phyloP scores from a whole-genome alignment of 2,797 vertebrate species.

The Tolypeutes matacus region DNA sequence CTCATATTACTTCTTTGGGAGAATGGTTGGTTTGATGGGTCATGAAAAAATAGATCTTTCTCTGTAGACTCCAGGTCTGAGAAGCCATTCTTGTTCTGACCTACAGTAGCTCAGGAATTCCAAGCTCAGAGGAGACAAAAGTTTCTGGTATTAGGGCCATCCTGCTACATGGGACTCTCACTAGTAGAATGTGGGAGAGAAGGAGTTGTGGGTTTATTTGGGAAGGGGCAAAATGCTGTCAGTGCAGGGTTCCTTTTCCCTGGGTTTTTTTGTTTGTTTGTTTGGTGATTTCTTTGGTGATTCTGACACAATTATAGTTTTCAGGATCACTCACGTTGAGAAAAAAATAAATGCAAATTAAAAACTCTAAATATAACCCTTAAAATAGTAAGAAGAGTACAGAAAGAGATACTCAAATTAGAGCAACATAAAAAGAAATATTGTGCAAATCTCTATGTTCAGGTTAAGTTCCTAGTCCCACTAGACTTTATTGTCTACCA shows the following conservation, averaged over 20 bases:
- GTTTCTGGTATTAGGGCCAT: not conserved
- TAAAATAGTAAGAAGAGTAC: not conserved
- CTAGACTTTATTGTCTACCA: not conserved
- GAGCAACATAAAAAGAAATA: not conserved
- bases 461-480: not conserved
- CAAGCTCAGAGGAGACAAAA: not conserved
- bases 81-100: not conserved
- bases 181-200: not conserved
- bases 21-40: not conserved
- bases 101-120: not conserved
- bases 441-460: not conserved
- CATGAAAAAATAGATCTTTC: not conserved
- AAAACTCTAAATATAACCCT: not conserved
- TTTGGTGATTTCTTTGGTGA: not conserved
- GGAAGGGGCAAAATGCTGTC: not conserved
- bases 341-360: slow-evolving; percentile 27
- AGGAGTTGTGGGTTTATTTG: fast-evolving
- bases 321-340: slow-evolving; percentile 42
- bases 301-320: not conserved
- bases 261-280: not conserved
- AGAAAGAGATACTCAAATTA: not conserved
- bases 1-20: not conserved
- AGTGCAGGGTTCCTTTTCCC: not conserved
- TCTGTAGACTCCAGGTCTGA: not conserved
- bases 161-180: not conserved